Evolutionary conservation across 2,797 vertebrate genomes (phyloP).

Genomic region (Enteromius unitaeniatus): DNA sequence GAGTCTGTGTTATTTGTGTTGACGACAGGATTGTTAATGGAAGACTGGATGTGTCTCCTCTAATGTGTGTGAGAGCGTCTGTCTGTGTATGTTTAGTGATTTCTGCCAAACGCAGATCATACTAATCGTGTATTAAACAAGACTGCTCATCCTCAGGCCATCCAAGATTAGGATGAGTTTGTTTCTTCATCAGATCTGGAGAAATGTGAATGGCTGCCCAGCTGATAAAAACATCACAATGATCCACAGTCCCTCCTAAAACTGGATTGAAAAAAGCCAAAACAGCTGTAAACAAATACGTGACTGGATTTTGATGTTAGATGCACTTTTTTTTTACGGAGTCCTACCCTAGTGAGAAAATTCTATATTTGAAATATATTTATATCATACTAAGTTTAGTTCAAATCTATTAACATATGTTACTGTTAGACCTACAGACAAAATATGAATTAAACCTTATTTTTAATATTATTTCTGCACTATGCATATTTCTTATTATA

Average conservation of each 20-base stretch:
- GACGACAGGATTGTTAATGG: not conserved
- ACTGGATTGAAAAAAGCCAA: not conserved
- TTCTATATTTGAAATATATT: no score
- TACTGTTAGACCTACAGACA: no score
- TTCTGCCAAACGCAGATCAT: not conserved
- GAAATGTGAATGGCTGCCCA: not conserved
- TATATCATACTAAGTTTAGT: no score
- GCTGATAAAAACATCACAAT: not conserved
- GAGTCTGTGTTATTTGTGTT: slow-evolving; percentile 37
- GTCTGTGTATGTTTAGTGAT: not conserved
- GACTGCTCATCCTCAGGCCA: not conserved
- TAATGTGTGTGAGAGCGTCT: not conserved
- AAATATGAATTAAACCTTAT: no score
- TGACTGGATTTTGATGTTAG: no score
- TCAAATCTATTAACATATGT: no score
- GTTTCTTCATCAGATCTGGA: not conserved
- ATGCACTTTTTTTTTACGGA: not conserved
- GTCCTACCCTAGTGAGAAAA: no score
- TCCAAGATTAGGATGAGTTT: not conserved
- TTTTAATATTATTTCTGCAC: no score
- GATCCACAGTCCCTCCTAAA: not conserved
- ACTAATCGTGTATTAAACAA: not conserved
- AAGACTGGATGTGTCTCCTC: not conserved
- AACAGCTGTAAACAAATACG: no score
- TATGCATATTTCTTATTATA: no score